Evolutionary conservation across 2,888 invertebrate species (phyloP), one percentile per base, ranked within the genome.

Genomic region (Macrosoma leucophasiata): DNA sequence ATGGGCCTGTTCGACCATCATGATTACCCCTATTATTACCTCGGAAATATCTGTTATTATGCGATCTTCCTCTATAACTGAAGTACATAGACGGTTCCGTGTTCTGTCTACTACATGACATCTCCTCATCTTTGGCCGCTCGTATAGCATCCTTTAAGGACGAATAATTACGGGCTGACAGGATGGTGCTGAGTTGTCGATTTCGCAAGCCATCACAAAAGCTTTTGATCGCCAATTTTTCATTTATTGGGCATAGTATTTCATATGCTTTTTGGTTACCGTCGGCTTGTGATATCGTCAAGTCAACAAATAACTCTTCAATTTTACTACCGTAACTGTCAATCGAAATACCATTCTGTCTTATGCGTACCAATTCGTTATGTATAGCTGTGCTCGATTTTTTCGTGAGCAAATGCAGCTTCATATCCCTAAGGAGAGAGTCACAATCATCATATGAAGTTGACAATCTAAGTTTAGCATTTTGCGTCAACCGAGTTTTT

Each of bases 241-340:
- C 49, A 26, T 49, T 45, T 13, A 46, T 28, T 5, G 49, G 43
- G 4, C 28, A 24, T 10, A 49, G 24, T 9, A 42, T 22, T 24
- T 38, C 24, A 34, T 29, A 42, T 4, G 22, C 28, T 3, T 32
- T 31, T 8, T 22, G 10, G 15, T 44, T 19, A 3, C 39, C 36
- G 21, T 44, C 30, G 13, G 47, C 41, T 21, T 50, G 47, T 7
- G 47, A 36, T 26, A 50, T 46, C 9, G 49, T 50, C 13, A 47
- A 25, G 17, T 50, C 42, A 2, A 42, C 40, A 38, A 44, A 46
- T 7, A 49, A 24, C 10, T 40, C 11, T 19, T 34, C 27, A 3
- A 41, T 35, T 23, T 38, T 32, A 5, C 33, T 32, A 18, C 37
- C 40, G 17, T 26, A 39, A 4, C 26, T 28, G 11, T 30, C 32